Conservation (phyloP, 2,113 vertebrate species). For the Arizona elegans region DNA sequence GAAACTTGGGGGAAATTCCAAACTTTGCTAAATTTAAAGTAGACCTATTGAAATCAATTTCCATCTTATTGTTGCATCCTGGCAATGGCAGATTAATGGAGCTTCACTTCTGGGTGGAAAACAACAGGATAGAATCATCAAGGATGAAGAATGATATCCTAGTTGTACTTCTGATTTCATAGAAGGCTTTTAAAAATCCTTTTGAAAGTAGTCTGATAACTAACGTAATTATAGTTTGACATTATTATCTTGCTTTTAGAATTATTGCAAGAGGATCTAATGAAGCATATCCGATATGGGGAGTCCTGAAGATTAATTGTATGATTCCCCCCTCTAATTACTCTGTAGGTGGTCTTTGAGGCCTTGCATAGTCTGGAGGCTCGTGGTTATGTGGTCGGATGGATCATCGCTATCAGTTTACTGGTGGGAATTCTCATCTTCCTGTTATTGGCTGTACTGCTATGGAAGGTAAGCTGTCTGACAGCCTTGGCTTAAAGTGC, state of each 20-base stretch:
- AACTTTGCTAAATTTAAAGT: background rate
- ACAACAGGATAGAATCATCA: constrained; percentile 4
- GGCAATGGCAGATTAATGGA: background rate
- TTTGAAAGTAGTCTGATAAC: constrained; percentile 24
- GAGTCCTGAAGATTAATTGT: constrained; percentile 30
- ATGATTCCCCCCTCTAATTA: constrained; percentile 27
- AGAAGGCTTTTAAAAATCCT: constrained; percentile 30
- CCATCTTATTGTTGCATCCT: background rate
- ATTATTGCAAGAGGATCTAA: constrained; percentile 42
- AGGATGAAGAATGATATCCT: background rate
- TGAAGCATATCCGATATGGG: constrained; percentile 35
- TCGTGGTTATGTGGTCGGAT: constrained; percentile 94
- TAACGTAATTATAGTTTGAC: constrained; percentile 1
- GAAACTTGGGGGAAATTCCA: background rate
- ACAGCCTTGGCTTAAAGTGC: background rate
- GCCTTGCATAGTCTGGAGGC: constrained; percentile 96
- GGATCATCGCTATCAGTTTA: constrained; percentile 99
- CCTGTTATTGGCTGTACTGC: constrained; percentile 89
- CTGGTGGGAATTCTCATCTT: constrained; percentile 98
- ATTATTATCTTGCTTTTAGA: constrained; percentile 30
- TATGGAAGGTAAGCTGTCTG: constrained; percentile 90
- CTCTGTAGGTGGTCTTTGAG: constrained; percentile 90
- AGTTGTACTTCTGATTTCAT: constrained; percentile 8
- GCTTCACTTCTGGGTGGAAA: background rate
- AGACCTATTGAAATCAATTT: background rate